A percentile compares a stretch with the other conserved stretches of the same genome.
Evolutionary conservation across 2,797 vertebrate species (phyloP).

Genomic region (Adelosebastes latens): DNA sequence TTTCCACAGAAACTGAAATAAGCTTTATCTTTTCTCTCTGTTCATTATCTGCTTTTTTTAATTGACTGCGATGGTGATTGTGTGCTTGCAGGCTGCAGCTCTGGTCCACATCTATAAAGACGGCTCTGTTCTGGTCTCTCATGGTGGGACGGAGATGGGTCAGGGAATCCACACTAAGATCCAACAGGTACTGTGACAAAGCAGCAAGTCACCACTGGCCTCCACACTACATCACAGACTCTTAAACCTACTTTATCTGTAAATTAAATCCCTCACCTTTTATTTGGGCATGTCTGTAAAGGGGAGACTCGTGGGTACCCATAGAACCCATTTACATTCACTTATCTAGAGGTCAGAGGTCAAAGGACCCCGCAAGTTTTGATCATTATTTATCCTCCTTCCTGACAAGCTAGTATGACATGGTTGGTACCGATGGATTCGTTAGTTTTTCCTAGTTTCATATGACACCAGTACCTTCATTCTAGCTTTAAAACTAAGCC

Average conservation of each 20-base stretch:
- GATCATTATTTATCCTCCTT: too few relatives aligned
- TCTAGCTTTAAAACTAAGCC: too few relatives aligned
- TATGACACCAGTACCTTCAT: too few relatives aligned
- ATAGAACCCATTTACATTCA: too few relatives aligned
- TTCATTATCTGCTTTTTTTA: not conserved
- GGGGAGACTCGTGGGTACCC: too few relatives aligned
- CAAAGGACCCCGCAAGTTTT: too few relatives aligned
- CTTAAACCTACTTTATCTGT: not conserved
- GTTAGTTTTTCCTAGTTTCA: too few relatives aligned
- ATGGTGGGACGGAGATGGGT: conserved; percentile 87
- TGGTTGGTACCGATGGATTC: too few relatives aligned
- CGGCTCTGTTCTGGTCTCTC: conserved; percentile 87
- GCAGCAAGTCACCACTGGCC: not conserved
- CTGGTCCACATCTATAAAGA: conserved; percentile 89
- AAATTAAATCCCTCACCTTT: not conserved
- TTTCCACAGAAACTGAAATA: not conserved
- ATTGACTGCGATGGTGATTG: not conserved
- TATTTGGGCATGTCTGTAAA: too few relatives aligned
- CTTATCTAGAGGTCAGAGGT: too few relatives aligned
- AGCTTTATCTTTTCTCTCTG: not conserved
- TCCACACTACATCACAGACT: not conserved
- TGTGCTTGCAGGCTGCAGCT: conserved; percentile 79
- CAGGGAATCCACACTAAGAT: conserved; percentile 90
- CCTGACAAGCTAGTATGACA: too few relatives aligned
- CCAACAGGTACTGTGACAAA: conserved; percentile 81